phyloP scores from a whole-genome alignment of 2,113 vertebrate species.

The Colaptes auratus region DNA sequence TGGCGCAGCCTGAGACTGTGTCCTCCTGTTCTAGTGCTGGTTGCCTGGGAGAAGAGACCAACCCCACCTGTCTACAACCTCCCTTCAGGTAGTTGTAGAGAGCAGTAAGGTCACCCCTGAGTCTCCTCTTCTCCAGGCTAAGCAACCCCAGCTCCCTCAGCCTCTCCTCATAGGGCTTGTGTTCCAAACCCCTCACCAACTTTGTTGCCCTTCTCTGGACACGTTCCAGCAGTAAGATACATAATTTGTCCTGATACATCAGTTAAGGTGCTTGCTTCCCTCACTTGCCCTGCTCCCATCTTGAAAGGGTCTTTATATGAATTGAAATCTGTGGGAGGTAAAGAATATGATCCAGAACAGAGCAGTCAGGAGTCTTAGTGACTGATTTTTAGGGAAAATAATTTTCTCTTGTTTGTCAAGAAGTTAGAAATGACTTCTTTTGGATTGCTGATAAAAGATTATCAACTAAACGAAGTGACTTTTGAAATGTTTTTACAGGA shows the following conservation, averaged over 20 bases:
- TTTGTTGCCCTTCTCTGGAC: no score
- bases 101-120: no score
- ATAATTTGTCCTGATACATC: neutral
- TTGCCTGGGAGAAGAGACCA: no score
- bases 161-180: no score
- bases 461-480: neutral
- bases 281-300: neutral
- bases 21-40: no score
- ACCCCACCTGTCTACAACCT: no score
- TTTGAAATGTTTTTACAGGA: constrained; percentile 6
- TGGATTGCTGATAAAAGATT: neutral
- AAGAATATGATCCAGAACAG: neutral
- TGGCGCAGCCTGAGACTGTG: no score
- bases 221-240: no score
- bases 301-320: neutral
- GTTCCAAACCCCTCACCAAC: no score
- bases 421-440: constrained; percentile 1
- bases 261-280: neutral
- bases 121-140: no score
- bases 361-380: neutral
- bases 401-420: neutral
- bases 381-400: neutral
- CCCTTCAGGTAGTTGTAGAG: no score
- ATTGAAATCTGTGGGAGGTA: neutral
- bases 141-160: no score